These are phyloP conservation scores for Apis laboriosa DNA, from an alignment of 1,140 invertebrate genomes.

Conservation along the genomic window DNA sequence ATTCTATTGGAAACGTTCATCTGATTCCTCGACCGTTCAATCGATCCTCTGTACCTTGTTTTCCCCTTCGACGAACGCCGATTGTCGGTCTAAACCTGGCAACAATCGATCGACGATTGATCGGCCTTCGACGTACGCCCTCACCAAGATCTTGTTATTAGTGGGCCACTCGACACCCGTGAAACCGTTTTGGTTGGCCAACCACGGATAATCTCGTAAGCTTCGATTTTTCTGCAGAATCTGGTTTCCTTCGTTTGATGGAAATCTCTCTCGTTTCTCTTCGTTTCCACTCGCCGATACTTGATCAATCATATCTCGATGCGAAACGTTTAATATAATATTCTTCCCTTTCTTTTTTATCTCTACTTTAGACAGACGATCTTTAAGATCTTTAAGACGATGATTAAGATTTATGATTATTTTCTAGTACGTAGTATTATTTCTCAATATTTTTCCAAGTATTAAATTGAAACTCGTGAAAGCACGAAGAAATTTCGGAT, in stretches of 20 bases:
- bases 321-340: too few species aligned
- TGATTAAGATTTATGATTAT: too few species aligned
- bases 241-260: not conserved
- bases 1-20: not conserved
- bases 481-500: too few species aligned
- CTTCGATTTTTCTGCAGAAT: not conserved
- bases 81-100: constrained; percentile 16
- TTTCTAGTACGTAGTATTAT: too few species aligned
- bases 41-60: not conserved
- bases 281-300: not conserved
- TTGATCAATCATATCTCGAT: not conserved
- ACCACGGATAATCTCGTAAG: constrained; percentile 16
- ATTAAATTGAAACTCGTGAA: too few species aligned
- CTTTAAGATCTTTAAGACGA: too few species aligned
- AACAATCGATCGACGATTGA: constrained; percentile 60
- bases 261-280: not conserved
- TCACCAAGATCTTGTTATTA: constrained; percentile 59
- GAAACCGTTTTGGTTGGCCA: constrained; percentile 32
- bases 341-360: too few species aligned
- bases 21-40: not conserved
- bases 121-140: constrained; percentile 59
- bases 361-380: too few species aligned
- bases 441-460: too few species aligned
- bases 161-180: constrained; percentile 54
- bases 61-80: not conserved